A percentile compares a stretch with the other conserved stretches of the same genome.
These are phyloP conservation scores for Eubasilissa regina DNA, from an alignment of 1,140 invertebrate genomes.

Conservation along the genomic window DNA sequence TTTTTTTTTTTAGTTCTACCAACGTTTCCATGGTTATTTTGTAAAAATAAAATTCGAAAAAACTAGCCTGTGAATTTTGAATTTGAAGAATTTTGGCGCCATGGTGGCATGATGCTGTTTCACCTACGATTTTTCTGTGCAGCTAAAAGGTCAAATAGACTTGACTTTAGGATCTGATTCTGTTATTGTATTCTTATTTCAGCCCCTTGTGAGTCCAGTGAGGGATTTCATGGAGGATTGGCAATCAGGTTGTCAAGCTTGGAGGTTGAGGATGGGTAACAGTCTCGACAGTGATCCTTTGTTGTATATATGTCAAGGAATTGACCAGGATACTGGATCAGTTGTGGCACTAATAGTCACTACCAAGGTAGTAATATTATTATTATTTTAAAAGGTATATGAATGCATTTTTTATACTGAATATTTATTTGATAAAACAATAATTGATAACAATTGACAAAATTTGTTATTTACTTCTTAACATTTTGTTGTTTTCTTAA, in stretches of 20 bases:
- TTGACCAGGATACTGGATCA: neutral
- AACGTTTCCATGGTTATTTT: too few relatives aligned
- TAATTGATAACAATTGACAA: too few relatives aligned
- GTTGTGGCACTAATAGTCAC: neutral
- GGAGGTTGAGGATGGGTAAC: neutral
- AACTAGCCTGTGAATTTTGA: too few relatives aligned
- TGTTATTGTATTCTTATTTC: neutral
- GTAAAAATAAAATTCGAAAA: too few relatives aligned
- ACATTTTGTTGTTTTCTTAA: neutral
- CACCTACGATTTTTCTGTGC: too few relatives aligned
- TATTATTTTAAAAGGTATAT: neutral
- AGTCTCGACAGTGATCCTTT: neutral
- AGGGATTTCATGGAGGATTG: constrained; percentile 12
- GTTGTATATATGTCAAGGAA: constrained; percentile 2
- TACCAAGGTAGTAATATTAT: neutral
- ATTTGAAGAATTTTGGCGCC: too few relatives aligned
- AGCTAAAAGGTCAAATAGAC: too few relatives aligned
- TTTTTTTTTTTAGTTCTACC: too few relatives aligned
- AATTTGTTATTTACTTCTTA: neutral
- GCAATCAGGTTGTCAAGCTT: neutral
- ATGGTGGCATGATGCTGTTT: too few relatives aligned
- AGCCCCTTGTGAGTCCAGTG: neutral
- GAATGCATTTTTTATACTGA: neutral
- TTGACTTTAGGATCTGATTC: neutral
- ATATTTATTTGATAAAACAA: neutral